Base-by-base conservation (phyloP, 2,888 invertebrate species). In the Drymonia ruficornis region DNA sequence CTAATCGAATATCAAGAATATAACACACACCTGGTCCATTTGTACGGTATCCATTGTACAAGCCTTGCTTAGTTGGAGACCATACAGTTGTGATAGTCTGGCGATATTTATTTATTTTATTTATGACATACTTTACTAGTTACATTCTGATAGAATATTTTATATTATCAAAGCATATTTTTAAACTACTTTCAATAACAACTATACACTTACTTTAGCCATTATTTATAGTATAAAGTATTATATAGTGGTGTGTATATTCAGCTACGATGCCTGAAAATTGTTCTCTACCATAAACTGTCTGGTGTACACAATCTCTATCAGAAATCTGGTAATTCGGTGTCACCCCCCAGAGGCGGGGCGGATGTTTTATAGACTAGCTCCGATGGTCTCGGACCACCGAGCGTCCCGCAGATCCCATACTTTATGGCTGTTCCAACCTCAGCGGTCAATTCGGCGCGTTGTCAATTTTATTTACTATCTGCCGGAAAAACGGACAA, bases 341-440 rank as follows among this genome's bases (percentile, higher is more conserved):
- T 79, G 76, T 77, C 77, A 74, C 72, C 72, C n/a, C 74, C 72
- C 72, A 55, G 70, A 73, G 68, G 64, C 67, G 58, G 72, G 70
- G 73, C 76, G 76, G 81, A 82, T 81, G 78, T 83, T 80, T 83
- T 77, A 84, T 65, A 59, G 69, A 76, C 74, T 73, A 72, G 73
- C 76, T 79, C 72, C 80, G 75, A 76, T 82, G 78, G 78, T 80
- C 78, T 73, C 69, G 67, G 72, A 72, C 72, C 72, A 60, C 60
- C 70, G 58, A 56, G 19, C 60, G 69, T 67, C 76, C 71, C 67
- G 74, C 83, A 80, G 81, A 80, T 78, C 77, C 70, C 59, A 61
- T 65, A 61, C 63, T 81, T 81, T 81, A 81, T 76, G 67, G 73
- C 70, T 58, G 56, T 64, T 55, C 67, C 65, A 74, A 77, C 74